Conservation (phyloP, 2,113 vertebrate genomes). For the pig (Sus scrofa) region DNA sequence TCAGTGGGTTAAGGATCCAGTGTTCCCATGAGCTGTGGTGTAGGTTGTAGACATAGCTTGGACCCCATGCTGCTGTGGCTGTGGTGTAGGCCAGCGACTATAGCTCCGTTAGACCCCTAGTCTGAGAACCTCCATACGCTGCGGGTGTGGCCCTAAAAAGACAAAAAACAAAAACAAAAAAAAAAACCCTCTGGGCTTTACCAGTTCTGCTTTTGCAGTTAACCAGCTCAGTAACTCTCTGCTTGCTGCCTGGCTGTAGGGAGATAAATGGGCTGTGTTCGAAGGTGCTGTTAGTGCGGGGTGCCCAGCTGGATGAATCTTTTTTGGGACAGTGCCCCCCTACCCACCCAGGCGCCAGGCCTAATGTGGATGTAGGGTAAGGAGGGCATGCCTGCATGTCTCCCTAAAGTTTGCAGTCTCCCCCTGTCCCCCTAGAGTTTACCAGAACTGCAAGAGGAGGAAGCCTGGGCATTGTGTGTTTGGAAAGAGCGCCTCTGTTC, state of each 20-base stretch:
- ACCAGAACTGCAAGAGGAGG: not conserved
- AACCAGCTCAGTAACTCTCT: not conserved
- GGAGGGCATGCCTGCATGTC: not conserved
- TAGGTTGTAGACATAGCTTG: too few relatives aligned
- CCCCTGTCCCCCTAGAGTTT: not conserved
- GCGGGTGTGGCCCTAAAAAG: too few relatives aligned
- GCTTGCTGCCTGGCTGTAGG: not conserved
- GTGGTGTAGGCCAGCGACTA: too few relatives aligned
- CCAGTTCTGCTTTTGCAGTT: not conserved
- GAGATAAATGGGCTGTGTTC: rapidly evolving
- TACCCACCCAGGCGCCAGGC: not conserved
- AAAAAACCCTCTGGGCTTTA: not conserved
- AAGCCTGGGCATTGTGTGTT: not conserved
- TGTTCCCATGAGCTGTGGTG: too few relatives aligned
- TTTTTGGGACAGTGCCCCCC: too few relatives aligned
- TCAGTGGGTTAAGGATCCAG: too few relatives aligned
- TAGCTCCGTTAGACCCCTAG: too few relatives aligned
- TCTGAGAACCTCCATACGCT: too few relatives aligned
- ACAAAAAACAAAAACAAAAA: too few relatives aligned
- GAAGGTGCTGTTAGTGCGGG: not conserved
- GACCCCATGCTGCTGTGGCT: too few relatives aligned
- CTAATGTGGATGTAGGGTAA: not conserved
- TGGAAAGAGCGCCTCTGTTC: not conserved
- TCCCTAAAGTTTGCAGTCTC: not conserved
- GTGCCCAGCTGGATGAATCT: too few relatives aligned